phyloP scores from a whole-genome alignment of 2,888 invertebrate species.

The Ceriagrion tenellum region DNA sequence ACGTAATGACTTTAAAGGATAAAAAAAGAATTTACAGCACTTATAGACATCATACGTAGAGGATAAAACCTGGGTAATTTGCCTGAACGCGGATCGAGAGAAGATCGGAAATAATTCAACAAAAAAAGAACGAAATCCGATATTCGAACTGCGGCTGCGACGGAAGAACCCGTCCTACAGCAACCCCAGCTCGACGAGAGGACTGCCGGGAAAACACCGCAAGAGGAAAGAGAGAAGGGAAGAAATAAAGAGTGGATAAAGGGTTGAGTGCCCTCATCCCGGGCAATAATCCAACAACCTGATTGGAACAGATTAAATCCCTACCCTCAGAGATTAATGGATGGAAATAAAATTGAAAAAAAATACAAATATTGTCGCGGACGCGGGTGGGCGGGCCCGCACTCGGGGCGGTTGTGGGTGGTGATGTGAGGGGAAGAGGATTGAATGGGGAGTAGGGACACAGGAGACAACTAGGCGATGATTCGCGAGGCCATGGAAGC shows the following conservation, averaged over 20 bases:
- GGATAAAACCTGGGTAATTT: neutral
- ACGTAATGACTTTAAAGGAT: too few species aligned
- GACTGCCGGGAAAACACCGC: neutral
- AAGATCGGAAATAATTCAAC: neutral
- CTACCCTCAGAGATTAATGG: neutral
- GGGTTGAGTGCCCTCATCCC: slow-evolving; percentile 15
- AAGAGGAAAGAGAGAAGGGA: neutral
- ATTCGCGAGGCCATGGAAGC: neutral
- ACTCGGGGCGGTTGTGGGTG: neutral
- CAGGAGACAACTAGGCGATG: neutral
- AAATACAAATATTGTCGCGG: slow-evolving; percentile 2
- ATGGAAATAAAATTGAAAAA: neutral
- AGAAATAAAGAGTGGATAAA: neutral
- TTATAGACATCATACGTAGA: too few species aligned
- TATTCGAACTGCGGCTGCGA: neutral
- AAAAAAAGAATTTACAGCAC: too few species aligned
- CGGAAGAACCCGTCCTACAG: neutral
- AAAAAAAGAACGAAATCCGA: neutral
- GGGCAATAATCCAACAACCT: slow-evolving; percentile 22
- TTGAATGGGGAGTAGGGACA: neutral
- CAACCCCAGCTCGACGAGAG: neutral
- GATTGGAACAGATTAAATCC: slow-evolving; percentile 19
- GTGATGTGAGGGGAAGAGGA: neutral
- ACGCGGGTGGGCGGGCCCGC: neutral
- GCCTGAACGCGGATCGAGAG: neutral